phyloP scores from a whole-genome alignment of 2,888 invertebrate species.

The Tetragonisca angustula region DNA sequence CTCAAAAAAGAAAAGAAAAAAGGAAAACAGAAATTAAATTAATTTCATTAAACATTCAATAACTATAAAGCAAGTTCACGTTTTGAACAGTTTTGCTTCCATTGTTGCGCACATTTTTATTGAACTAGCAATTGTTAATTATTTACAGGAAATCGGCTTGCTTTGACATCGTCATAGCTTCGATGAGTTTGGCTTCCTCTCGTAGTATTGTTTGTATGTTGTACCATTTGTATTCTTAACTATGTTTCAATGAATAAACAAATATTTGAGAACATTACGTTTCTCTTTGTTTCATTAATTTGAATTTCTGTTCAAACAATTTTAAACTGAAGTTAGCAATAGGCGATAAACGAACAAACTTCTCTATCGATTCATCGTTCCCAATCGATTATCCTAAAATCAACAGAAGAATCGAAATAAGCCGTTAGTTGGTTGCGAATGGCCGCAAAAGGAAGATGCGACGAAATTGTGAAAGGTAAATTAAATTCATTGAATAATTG shows the following conservation, averaged over 20 bases:
- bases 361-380: too few species aligned
- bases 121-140: constrained; percentile 24
- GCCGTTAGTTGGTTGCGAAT: too few species aligned
- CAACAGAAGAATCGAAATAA: too few species aligned
- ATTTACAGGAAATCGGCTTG: constrained; percentile 30
- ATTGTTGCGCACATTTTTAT: constrained; percentile 30
- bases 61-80: constrained; percentile 2
- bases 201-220: constrained; percentile 38
- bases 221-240: constrained; percentile 54
- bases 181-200: constrained; percentile 54
- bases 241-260: constrained; percentile 48
- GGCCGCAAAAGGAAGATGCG: too few species aligned
- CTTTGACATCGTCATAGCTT: constrained; percentile 18
- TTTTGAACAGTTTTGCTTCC: constrained; percentile 39
- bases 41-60: neutral
- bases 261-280: neutral
- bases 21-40: neutral
- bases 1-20: neutral
- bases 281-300: neutral
- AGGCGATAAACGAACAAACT: too few species aligned
- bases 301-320: neutral
- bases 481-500: too few species aligned
- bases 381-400: too few species aligned
- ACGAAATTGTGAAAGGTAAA: too few species aligned
- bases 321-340: neutral